phyloP scores from a whole-genome alignment of 2,113 vertebrate genomes.

The Spheniscus mendiculus region DNA sequence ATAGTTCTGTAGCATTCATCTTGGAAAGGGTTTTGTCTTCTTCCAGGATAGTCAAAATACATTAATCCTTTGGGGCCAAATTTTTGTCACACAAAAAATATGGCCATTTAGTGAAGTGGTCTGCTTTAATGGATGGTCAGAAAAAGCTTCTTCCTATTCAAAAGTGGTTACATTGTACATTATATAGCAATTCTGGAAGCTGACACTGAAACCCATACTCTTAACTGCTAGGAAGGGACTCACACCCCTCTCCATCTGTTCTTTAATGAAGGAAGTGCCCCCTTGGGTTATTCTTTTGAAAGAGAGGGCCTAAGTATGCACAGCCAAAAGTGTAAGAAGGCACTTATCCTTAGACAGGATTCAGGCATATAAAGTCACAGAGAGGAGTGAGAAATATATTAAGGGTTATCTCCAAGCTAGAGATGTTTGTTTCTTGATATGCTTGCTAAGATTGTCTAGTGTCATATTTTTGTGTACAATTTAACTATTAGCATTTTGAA shows the following conservation, averaged over 20 bases:
- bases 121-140: background rate
- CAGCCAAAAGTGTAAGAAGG: background rate
- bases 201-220: background rate
- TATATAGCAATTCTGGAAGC: background rate
- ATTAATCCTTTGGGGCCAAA: background rate
- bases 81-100: background rate
- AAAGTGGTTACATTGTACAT: background rate
- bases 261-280: background rate
- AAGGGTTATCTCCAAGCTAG: background rate
- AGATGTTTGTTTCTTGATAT: background rate
- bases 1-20: background rate
- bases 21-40: background rate
- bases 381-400: background rate
- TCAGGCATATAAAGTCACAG: background rate
- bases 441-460: background rate
- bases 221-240: background rate
- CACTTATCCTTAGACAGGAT: background rate
- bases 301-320: background rate
- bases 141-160: background rate
- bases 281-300: background rate
- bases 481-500: background rate
- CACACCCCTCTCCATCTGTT: background rate
- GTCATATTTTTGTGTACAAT: background rate
- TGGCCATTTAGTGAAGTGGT: background rate
- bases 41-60: background rate